Evolutionary conservation across 2,113 vertebrate genomes (phyloP), one percentile per base, ranked within the genome.

Genomic region (Ctenodactylus gundi): DNA sequence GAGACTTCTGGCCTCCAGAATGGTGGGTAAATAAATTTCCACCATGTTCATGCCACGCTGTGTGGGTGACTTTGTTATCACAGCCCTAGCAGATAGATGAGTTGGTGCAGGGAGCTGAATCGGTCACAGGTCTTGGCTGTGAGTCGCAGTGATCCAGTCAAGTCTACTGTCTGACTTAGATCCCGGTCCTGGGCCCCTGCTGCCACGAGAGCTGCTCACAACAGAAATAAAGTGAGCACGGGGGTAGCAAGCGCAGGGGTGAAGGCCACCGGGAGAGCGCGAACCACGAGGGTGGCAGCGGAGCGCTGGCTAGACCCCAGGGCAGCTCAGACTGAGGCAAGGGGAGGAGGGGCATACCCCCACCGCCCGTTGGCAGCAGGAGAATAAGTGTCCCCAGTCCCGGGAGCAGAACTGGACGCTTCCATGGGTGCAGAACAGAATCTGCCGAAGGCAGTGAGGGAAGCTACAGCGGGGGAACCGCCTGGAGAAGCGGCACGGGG

Each of bases 321-420:
- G 4, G 4, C 58, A 55, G 21, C 58, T 8, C 64, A 75, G 65
- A 73, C 0, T 51, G 77, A 88, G 41, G 36, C 55, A 67, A 87
- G 9, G 36, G 7, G 23, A 18, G n/a, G n/a, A n/a, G n/a, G n/a
- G n/a, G n/a, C n/a, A n/a, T n/a, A n/a, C n/a, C n/a, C n/a, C n/a
- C n/a, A n/a, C n/a, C n/a, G n/a, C 1, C 14, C 29, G 4, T 14
- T 20, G 4, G 62, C 6, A 55, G 8, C 20, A 13, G 31, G 10
- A 60, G 23, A 83, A 64, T 53, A 4, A 78, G 44, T 58, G 14
- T 67, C 17, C 17, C 1, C 29, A 29, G 21, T 12, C 20, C 7
- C 51, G 44, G 41, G 29, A 44, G 7, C 13, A 41, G 7, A 20
- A 29, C 31, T 25, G 62, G 29, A 51, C 18, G 73, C 15, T 34